Conservation (phyloP, 2,113 vertebrate genomes). For the Ptychochromis oligacanthus region DNA sequence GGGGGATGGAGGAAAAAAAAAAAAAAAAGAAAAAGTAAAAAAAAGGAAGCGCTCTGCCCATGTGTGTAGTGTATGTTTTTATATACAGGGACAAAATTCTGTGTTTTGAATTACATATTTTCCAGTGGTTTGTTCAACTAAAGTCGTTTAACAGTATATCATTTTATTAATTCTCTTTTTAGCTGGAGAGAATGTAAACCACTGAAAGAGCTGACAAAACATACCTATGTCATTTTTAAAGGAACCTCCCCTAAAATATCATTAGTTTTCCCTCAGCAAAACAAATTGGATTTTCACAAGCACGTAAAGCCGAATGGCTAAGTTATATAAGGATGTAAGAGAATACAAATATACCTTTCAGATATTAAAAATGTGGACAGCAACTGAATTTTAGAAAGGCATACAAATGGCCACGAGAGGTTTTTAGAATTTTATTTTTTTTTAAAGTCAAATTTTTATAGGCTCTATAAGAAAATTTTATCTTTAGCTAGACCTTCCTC, state of each 20-base stretch:
- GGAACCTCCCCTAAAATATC: constrained; percentile 4
- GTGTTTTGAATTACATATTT: constrained; percentile 37
- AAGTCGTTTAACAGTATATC: constrained; percentile 17
- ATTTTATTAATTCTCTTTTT: not conserved
- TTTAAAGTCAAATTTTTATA: not conserved
- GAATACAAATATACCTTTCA: not conserved
- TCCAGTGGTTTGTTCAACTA: constrained; percentile 25
- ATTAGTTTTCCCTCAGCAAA: constrained; percentile 2
- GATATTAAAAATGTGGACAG: not conserved
- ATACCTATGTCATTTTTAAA: constrained; percentile 1
- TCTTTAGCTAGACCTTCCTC: not conserved
- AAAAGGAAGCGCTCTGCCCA: constrained; percentile 61
- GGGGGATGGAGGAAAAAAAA: not conserved
- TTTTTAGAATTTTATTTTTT: not conserved
- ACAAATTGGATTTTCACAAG: not conserved
- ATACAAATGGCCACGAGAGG: not conserved
- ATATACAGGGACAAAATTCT: constrained; percentile 28
- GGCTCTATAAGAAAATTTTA: not conserved
- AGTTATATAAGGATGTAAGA: not conserved
- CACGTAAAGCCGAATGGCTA: not conserved
- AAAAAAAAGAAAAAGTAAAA: constrained; percentile 31
- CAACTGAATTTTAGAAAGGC: not conserved
- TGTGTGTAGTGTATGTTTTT: constrained; percentile 31
- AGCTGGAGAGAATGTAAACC: constrained; percentile 17
- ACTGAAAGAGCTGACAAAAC: constrained; percentile 9